These are phyloP conservation scores for Leucoma salicis DNA, from an alignment of 2,888 invertebrate genomes.

Conservation along the genomic window DNA sequence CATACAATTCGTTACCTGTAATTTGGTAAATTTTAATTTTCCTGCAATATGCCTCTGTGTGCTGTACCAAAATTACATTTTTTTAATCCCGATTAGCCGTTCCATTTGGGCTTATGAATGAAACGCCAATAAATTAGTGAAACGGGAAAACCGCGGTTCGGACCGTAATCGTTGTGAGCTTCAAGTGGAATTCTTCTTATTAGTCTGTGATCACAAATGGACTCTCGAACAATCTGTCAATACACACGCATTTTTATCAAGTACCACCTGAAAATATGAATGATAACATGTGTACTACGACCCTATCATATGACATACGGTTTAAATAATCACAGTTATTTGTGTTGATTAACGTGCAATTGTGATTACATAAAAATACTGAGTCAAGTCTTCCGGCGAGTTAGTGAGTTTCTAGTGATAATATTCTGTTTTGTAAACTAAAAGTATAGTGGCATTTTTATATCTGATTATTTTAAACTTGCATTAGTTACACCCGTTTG, in stretches of 20 bases:
- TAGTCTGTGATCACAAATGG: too few relatives aligned
- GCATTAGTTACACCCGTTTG: neutral
- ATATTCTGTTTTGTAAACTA: too few relatives aligned
- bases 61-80: too few relatives aligned
- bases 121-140: too few relatives aligned
- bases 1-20: too few relatives aligned
- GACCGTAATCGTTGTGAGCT: too few relatives aligned
- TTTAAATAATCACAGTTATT: slow-evolving; percentile 43
- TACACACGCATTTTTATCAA: slow-evolving; percentile 59
- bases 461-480: neutral
- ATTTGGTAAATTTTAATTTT: too few relatives aligned
- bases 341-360: slow-evolving; percentile 31
- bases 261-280: slow-evolving; percentile 66
- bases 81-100: too few relatives aligned
- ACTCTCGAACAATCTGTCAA: slow-evolving; percentile 48
- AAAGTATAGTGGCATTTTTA: neutral
- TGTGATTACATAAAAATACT: slow-evolving; percentile 28
- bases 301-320: slow-evolving; percentile 33
- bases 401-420: slow-evolving; percentile 53
- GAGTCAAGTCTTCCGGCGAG: slow-evolving; percentile 44
- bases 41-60: too few relatives aligned
- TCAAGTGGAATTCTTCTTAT: too few relatives aligned
- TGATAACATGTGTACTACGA: slow-evolving; percentile 60
- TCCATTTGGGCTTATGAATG: too few relatives aligned
- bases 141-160: too few relatives aligned